Evolutionary conservation across 2,797 vertebrate species (phyloP).

Genomic region (Hybognathus amarus): DNA sequence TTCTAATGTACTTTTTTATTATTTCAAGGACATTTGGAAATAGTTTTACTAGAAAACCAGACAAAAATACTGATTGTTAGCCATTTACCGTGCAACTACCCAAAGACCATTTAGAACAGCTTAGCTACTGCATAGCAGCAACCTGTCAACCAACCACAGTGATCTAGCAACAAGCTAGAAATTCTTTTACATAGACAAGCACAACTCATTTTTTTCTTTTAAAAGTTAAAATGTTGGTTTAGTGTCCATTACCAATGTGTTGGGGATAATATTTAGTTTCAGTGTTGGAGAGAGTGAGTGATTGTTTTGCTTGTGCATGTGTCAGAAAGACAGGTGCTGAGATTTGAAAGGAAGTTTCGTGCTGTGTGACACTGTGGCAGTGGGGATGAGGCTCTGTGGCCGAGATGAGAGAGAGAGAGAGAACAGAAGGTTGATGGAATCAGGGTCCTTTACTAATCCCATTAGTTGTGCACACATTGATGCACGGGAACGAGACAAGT

Average conservation of each 20-base stretch:
- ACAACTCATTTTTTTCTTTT: background rate
- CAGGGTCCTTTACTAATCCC: slow-evolving; percentile 46
- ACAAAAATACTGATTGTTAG: background rate
- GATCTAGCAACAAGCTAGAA: background rate
- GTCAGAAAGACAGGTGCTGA: slow-evolving; percentile 12
- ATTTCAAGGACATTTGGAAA: background rate
- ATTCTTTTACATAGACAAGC: background rate
- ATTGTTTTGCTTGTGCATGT: slow-evolving; percentile 21
- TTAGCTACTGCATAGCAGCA: background rate
- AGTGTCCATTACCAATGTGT: background rate
- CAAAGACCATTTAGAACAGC: background rate
- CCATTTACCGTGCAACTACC: background rate
- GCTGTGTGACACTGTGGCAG: slow-evolving; percentile 27
- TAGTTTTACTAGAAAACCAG: background rate
- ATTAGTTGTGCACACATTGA: slow-evolving; percentile 40
- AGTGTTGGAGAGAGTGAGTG: background rate
- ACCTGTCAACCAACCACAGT: background rate
- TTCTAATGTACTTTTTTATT: background rate
- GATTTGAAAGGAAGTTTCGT: slow-evolving; percentile 15
- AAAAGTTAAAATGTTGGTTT: background rate
- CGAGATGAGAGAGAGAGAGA: background rate
- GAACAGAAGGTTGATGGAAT: slow-evolving; percentile 25
- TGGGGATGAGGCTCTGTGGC: background rate
- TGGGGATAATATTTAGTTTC: background rate
- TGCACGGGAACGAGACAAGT: slow-evolving; percentile 10